Evolutionary conservation across 2,113 vertebrate species (phyloP).

Genomic region (Rattus norvegicus): DNA sequence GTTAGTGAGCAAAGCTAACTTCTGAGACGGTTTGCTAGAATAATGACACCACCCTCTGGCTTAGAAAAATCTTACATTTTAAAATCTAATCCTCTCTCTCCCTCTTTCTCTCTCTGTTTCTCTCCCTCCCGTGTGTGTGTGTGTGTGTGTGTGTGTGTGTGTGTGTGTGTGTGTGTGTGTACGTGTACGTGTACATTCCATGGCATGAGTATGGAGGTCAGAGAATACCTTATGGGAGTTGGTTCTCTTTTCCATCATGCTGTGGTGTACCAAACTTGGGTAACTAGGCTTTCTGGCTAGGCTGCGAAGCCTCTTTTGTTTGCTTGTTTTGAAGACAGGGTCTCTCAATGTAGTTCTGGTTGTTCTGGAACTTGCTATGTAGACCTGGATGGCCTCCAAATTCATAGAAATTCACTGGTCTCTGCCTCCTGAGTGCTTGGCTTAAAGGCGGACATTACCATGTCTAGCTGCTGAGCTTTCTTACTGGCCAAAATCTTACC

Average conservation of each 20-base stretch:
- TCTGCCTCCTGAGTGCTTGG: not conserved
- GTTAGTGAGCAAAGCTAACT: conserved; percentile 23
- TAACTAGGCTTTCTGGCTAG: not conserved
- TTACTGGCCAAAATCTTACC: conserved; percentile 3
- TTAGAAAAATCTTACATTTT: not conserved
- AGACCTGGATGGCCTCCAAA: not conserved
- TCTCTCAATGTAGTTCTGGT: not conserved
- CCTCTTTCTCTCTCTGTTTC: too few relatives aligned
- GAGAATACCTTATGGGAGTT: not conserved
- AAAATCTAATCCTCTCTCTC: not conserved
- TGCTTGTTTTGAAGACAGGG: not conserved
- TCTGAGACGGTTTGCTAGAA: conserved; percentile 31
- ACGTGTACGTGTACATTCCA: not conserved
- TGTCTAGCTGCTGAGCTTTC: not conserved
- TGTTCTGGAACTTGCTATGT: not conserved
- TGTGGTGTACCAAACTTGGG: not conserved
- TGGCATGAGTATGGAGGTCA: not conserved
- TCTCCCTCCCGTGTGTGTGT: not conserved
- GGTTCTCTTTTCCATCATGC: not conserved
- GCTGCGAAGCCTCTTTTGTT: not conserved
- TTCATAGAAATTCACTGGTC: not conserved
- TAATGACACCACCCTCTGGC: conserved; percentile 51
- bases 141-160: not conserved
- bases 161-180: too few relatives aligned
- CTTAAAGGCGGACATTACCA: not conserved